phyloP scores from a whole-genome alignment of 2,888 invertebrate species.

The Fragum sueziense region DNA sequence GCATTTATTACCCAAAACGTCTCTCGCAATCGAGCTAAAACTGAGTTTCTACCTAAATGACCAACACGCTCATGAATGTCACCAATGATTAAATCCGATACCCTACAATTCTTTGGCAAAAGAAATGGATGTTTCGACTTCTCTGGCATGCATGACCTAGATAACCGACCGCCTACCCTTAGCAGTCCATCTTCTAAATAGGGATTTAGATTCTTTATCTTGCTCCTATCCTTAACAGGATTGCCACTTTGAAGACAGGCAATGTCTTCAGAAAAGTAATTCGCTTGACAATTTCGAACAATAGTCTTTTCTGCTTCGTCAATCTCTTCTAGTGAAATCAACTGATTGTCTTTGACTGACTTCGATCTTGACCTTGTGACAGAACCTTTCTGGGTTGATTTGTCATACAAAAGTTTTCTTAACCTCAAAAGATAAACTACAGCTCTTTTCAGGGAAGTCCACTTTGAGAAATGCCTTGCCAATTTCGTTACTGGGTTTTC shows the following conservation, averaged over 20 bases:
- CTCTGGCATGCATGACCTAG: background rate
- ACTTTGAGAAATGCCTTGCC: constrained; percentile 37
- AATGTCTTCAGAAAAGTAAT: constrained; percentile 12
- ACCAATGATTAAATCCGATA: constrained; percentile 51
- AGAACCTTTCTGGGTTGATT: background rate
- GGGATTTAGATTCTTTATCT: constrained; percentile 44
- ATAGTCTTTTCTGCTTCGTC: constrained; percentile 16
- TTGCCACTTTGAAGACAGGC: background rate
- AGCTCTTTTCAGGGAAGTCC: constrained; percentile 15
- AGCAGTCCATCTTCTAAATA: constrained; percentile 55
- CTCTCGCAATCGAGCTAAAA: background rate
- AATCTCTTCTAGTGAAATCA: background rate
- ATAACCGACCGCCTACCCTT: background rate
- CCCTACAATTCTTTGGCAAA: constrained; percentile 50
- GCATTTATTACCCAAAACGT: background rate
- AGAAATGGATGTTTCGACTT: constrained; percentile 56
- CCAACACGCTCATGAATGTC: too few species aligned
- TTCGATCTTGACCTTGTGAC: background rate
- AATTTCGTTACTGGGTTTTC: background rate
- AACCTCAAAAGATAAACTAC: constrained; percentile 21
- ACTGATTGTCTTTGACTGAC: background rate
- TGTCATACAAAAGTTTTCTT: background rate
- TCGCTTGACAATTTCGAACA: background rate
- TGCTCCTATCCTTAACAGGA: background rate
- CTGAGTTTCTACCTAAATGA: constrained; percentile 32